Conservation (phyloP, 2,888 invertebrate genomes). For the Rhagium mordax region DNA sequence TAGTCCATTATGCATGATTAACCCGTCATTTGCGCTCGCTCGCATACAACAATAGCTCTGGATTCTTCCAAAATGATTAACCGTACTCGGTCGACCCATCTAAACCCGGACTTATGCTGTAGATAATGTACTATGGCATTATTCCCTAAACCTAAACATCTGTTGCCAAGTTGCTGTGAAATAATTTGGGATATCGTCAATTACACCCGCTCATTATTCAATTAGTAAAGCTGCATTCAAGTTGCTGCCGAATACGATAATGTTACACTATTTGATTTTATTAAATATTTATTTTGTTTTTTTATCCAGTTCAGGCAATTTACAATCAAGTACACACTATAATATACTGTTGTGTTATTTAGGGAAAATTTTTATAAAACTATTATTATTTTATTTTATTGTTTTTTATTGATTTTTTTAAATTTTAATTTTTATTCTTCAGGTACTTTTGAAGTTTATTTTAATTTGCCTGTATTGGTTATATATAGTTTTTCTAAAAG, state of each 20-base stretch:
- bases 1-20: constrained; percentile 23
- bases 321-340: no score
- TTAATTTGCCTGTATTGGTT: no score
- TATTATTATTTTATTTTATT: no score
- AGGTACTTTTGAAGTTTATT: no score
- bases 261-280: no score
- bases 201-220: constrained; percentile 16
- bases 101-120: constrained; percentile 44
- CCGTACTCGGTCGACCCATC: constrained; percentile 42
- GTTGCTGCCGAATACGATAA: not conserved
- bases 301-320: no score
- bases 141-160: constrained; percentile 40
- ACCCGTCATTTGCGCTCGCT: not conserved
- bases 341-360: no score
- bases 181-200: constrained; percentile 17
- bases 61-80: constrained; percentile 48
- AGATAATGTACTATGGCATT: constrained; percentile 43
- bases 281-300: no score
- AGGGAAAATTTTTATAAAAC: no score
- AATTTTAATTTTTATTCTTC: no score
- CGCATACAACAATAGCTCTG: constrained; percentile 33
- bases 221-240: not conserved
- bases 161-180: constrained; percentile 35
- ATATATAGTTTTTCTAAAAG: no score
- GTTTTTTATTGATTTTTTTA: no score